Evolutionary conservation across 2,888 invertebrate genomes (phyloP).

Genomic region (Ditylenchus weischeri): DNA sequence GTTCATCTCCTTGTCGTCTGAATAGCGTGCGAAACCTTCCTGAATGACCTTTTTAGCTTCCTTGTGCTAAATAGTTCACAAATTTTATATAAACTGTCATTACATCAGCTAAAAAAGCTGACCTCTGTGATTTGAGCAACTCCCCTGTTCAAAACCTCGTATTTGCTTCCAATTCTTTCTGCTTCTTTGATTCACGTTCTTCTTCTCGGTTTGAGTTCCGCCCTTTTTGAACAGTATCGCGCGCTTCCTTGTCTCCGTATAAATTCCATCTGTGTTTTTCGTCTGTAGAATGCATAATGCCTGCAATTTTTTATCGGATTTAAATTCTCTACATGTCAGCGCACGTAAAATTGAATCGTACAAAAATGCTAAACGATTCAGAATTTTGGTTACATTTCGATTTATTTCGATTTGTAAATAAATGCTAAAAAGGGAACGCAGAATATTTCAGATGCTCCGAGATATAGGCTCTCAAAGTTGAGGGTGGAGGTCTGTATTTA

Average conservation of each 20-base stretch:
- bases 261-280: conserved; percentile 12
- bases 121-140: conserved; percentile 48
- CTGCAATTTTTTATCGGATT: conserved; percentile 15
- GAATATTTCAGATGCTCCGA: too few species aligned
- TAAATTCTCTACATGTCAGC: background rate
- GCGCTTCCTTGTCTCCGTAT: conserved; percentile 24
- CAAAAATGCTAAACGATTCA: background rate
- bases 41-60: conserved; percentile 79
- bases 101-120: background rate
- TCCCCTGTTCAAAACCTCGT: conserved; percentile 50
- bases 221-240: conserved; percentile 11
- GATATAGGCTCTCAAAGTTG: too few species aligned
- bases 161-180: conserved; percentile 48
- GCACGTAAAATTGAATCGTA: too few species aligned
- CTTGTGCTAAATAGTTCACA: conserved; percentile 68
- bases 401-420: background rate
- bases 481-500: conserved; percentile 12
- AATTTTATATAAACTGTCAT: conserved; percentile 10
- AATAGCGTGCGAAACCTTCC: conserved; percentile 85
- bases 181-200: conserved; percentile 49
- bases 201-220: conserved; percentile 19
- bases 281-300: conserved; percentile 6
- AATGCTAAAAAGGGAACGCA: too few species aligned
- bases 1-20: conserved; percentile 84
- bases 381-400: conserved; percentile 16